Evolutionary conservation across 2,113 vertebrate species (phyloP), one percentile per base, ranked within the genome.

Genomic region (Asarcornis scutulata): DNA sequence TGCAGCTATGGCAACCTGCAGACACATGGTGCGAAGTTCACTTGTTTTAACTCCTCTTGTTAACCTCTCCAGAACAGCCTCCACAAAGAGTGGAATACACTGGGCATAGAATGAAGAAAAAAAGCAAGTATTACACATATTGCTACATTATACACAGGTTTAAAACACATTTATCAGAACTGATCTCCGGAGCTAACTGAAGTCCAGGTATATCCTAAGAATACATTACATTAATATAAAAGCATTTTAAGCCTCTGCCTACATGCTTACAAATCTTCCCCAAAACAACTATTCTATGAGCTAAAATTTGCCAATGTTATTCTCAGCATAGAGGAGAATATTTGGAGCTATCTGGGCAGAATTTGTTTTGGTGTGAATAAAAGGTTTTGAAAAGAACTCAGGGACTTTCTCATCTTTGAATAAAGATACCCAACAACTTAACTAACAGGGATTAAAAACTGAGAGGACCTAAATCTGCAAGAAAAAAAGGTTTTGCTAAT

Each of bases 81-180:
- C 99, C 96, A 99, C 99, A 34, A 99, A 99, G 77, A 99, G 98
- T 5, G 99, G 99, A 88, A 99, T 98, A 86, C 99, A 99, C 99
- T 99, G 91, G 56, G 42, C 20, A 73, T 3, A 31, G 6, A 89
- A 91, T 50, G 2, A 32, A 7, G 58, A 4, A 85, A 32, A 60
- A 3, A 17, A 27, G 7, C 4, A 66, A 2, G 44, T 38, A 50
- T 77, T 40, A 76, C 11, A 75, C 18, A 27, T 21, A 23, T 25
- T 55, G 44, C 8, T 63, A 64, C 38, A 34, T 64, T 26, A 86
- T 8, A 74, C 2, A 66, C 63, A 69, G 46, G 25, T 40, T 83
- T 50, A 11, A 68, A 91, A 74, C 50, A 52, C 15, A 78, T 80
- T 32, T 27, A 87, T 46, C 22, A 67, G 20, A 83, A 78, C 6